Base-by-base conservation (phyloP, 2,113 vertebrate genomes). In the Tricholaema leucomelas region DNA sequence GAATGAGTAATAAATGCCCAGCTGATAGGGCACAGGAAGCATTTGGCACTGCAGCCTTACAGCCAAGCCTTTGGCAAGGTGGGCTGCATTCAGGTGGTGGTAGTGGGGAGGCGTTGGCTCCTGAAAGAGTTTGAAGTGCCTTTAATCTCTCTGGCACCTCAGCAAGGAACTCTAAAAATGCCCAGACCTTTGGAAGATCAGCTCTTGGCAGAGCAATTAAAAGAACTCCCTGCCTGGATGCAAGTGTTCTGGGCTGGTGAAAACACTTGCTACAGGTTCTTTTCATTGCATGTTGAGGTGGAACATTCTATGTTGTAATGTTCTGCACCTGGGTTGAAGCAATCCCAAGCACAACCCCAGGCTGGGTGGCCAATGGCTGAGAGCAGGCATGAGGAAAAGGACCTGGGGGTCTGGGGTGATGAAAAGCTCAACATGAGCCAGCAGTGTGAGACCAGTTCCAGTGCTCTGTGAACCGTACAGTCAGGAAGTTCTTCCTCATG, bases 191-290 rank as follows among this genome's bases (percentile, higher is more conserved):
- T 17, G 23, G 31, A 72, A 50, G 81, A 64, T 81, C 48, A 80
- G 11, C 44, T 27, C 63, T 33, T 94, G 25, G 31, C 63, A 89
- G 67, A 15, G 5, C 66, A 77, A 83, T 80, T 87, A 87, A 92
- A 74, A 64, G 44, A 58, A 72, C 54, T 70, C 44, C 83, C 58
- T 91, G 81, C 69, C 82, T 85, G 72, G 72, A 19, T 91, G 11
- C 21, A 65, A 63, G 58, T 50, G 30, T 81, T 28, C 9, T 36
- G 56, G 42, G 1, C 46, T 42, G 60, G 2, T 2, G 74, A 55
- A 71, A 91, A 64, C 33, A 56, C n/a, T 91, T 71, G 42, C 38
- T 84, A 70, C 72, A 55, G 65, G 92, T 95, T 79, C 61, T 64
- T 94, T 74, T 67, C 38, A 38, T 10, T 40, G 38, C 38, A 10